Evolutionary conservation across 2,113 vertebrate species (phyloP), one percentile per base, ranked within the genome.

Genomic region (Chionodraco myersi): DNA sequence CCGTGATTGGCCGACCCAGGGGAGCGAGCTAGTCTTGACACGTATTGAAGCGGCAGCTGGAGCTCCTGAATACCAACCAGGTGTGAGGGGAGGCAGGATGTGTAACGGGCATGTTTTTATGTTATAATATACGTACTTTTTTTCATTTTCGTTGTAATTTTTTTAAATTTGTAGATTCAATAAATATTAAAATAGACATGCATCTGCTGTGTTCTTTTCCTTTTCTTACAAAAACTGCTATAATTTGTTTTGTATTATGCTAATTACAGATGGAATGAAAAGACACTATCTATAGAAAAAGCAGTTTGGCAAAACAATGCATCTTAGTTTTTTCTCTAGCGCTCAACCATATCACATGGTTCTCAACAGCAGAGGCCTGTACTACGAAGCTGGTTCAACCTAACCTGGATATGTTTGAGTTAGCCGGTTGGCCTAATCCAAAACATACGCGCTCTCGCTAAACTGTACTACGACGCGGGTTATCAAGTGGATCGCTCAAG

Each of bases 21-120:
- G 80, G 53, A 80, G 76, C 79, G 49, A 64, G 71, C 60, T 76
- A 86, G 84, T 88, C 80, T 72, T 77, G 78, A 79, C 80, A 77
- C 67, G 60, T 72, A 64, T 9, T 48, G 75, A 76, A 53, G 9
- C 53, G 53, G 51, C 66, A 59, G 81, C 56, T 45, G 0, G 48
- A 64, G 10, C 72, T 52, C 58, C 78, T 74, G 83, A 83, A 88
- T 78, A 81, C 16, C 72, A 83, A 86, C 63, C 18, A 65, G 79
- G 67, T 73, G 70, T 41, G 67, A 44, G 30, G 16, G 9, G 7
- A 45, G 47, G 10, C 18, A 51, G 41, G 30, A 49, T 10, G 2
- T 36, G 57, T 49, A 18, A 16, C 45, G 15, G 2, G 5, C 7
- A 4, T n/a, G 2, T 60, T 13, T 53, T 1, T 5, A 4, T 16